Conservation (phyloP, 2,797 vertebrate genomes). For the Notolepis coatsorum region DNA sequence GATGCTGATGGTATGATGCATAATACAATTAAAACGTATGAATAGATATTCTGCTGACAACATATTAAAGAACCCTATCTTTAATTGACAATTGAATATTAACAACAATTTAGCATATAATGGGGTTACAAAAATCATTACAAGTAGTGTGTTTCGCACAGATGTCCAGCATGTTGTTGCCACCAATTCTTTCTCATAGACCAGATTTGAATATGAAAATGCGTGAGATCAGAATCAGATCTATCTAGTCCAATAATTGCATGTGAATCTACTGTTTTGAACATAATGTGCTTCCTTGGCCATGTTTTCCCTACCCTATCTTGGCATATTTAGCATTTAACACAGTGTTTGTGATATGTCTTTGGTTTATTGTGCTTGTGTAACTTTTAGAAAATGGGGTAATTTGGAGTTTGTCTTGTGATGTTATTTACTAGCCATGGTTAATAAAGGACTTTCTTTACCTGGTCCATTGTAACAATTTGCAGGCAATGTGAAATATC, state of each 20-base stretch:
- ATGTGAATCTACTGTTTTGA: too few relatives aligned
- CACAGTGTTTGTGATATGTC: not conserved
- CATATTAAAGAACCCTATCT: not conserved
- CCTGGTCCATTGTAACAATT: not conserved
- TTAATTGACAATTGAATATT: not conserved
- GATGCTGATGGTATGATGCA: too few relatives aligned
- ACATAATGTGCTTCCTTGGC: not conserved
- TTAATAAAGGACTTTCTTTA: not conserved
- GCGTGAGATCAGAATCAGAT: too few relatives aligned
- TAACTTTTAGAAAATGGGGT: not conserved
- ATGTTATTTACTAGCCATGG: not conserved
- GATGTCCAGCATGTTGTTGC: too few relatives aligned
- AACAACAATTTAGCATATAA: not conserved
- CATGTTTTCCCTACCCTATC: not conserved
- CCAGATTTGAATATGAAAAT: too few relatives aligned
- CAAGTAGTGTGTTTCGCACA: not conserved
- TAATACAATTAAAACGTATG: too few relatives aligned
- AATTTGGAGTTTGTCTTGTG: not conserved
- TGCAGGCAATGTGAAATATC: not conserved
- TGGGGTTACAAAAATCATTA: not conserved
- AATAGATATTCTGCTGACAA: constrained; percentile 8
- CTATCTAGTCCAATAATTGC: too few relatives aligned
- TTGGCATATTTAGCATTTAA: too few relatives aligned
- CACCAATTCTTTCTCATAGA: too few relatives aligned
- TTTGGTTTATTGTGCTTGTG: not conserved